A percentile compares a stretch with the other conserved stretches of the same genome.
Conservation (phyloP, 2,113 vertebrate species). For the Circaetus gallicus region DNA sequence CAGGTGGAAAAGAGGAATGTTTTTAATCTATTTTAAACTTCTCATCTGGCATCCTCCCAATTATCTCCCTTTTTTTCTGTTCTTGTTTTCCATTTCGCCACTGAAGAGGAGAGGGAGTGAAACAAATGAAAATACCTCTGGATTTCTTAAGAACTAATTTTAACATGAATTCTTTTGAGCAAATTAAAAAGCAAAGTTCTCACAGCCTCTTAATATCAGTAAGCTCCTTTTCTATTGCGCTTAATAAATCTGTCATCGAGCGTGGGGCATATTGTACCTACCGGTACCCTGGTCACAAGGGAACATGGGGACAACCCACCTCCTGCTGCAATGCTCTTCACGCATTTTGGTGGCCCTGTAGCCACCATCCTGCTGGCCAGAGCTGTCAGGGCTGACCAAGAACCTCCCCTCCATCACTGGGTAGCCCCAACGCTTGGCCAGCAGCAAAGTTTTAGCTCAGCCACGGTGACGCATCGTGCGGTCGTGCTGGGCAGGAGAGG, state of each 20-base stretch:
- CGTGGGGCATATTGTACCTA: neutral
- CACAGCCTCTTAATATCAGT: neutral
- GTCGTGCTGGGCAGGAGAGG: neutral
- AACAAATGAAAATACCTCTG: neutral
- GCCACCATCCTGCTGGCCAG: neutral
- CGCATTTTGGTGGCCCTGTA: neutral
- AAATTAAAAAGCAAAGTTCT: neutral
- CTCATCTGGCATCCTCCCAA: neutral
- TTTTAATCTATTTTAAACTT: slow-evolving; percentile 36
- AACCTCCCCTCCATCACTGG: neutral
- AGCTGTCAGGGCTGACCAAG: neutral
- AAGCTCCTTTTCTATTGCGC: neutral
- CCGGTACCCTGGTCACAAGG: neutral
- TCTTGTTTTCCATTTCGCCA: neutral
- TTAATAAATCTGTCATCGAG: neutral
- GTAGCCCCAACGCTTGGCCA: accelerated
- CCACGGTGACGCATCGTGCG: accelerated
- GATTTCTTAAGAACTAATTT: neutral
- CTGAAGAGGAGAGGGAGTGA: neutral
- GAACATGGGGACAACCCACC: neutral
- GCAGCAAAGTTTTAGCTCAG: neutral
- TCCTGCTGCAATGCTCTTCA: neutral
- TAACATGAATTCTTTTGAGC: neutral
- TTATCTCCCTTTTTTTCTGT: neutral
- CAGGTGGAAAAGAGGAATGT: slow-evolving; percentile 12